A percentile compares a stretch with the other conserved stretches of the same genome.
Conservation (phyloP, 2,888 invertebrate genomes). For the Melikaiella ostensackeni region DNA sequence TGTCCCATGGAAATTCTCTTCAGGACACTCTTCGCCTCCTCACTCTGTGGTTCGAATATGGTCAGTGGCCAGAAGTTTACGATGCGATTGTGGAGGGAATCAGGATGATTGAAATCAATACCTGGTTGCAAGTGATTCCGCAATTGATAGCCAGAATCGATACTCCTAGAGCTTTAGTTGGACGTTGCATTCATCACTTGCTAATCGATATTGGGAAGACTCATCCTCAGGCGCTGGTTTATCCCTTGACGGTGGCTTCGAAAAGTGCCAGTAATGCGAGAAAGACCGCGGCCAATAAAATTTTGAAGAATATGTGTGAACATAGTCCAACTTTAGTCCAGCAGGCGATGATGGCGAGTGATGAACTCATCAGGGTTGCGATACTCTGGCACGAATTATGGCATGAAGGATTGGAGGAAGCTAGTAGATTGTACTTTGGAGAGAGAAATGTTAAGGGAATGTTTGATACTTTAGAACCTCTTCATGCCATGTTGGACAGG, state of each 20-base stretch:
- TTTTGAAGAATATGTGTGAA: conserved; percentile 96
- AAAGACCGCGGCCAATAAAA: conserved; percentile 94
- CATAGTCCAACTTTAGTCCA: conserved; percentile 94
- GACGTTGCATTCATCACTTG: conserved; percentile 93
- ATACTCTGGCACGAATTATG: conserved; percentile 99
- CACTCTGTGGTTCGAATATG: conserved; percentile 99
- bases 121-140: conserved; percentile 99
- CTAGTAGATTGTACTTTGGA: conserved; percentile 95
- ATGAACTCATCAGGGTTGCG: conserved; percentile 97
- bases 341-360: conserved; percentile 97
- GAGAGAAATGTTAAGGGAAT: conserved; percentile 97
- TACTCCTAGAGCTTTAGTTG: conserved; percentile 92
- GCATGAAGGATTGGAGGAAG: conserved; percentile 98
- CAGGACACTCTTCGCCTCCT: conserved; percentile 97
- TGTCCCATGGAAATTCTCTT: conserved; percentile 94
- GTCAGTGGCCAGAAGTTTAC: conserved; percentile 94
- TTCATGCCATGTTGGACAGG: conserved; percentile 95
- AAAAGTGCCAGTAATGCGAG: conserved; percentile 93
- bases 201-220: conserved; percentile 98
- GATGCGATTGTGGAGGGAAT: conserved; percentile 96
- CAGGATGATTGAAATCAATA: conserved; percentile 95
- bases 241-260: conserved; percentile 97
- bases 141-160: conserved; percentile 99
- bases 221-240: conserved; percentile 98
- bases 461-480: conserved; percentile 96